Evolutionary conservation across 2,888 invertebrate species (phyloP).

Genomic region (Autographa pulchrina): DNA sequence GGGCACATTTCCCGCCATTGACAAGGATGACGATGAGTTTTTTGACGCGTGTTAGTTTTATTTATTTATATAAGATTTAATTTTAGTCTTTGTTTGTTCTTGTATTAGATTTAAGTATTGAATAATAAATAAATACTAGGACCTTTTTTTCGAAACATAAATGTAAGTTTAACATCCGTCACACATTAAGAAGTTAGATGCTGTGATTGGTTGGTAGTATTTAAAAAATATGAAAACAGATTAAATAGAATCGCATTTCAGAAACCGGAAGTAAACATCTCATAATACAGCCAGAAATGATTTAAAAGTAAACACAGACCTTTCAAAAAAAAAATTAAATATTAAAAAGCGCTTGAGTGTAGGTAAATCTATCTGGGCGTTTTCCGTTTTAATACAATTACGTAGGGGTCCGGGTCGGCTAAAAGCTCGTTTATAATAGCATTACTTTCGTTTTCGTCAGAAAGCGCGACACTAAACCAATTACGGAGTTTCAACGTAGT

Average conservation of each 20-base stretch:
- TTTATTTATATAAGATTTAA: too few relatives aligned
- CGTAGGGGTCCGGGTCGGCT: conserved; percentile 67
- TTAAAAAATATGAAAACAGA: background rate
- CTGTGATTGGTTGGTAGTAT: too few relatives aligned
- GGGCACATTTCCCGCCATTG: too few relatives aligned
- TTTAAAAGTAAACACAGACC: conserved; percentile 47
- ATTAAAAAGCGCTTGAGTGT: conserved; percentile 61
- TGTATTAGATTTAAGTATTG: too few relatives aligned
- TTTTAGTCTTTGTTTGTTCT: too few relatives aligned
- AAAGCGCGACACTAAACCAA: conserved; percentile 71
- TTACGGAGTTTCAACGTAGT: conserved; percentile 74
- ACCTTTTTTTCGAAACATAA: too few relatives aligned
- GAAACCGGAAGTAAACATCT: background rate
- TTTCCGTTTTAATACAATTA: conserved; percentile 76
- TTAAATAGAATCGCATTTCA: background rate
- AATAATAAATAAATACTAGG: too few relatives aligned
- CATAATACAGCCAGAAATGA: conserved; percentile 31
- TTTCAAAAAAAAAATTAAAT: conserved; percentile 60
- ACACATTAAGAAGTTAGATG: too few relatives aligned
- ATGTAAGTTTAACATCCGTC: too few relatives aligned
- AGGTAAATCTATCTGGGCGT: conserved; percentile 62
- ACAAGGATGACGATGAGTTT: too few relatives aligned
- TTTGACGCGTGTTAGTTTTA: too few relatives aligned
- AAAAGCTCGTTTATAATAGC: conserved; percentile 79
- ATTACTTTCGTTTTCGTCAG: conserved; percentile 76